Base-by-base conservation (phyloP, 2,888 invertebrate genomes). In the Epistrophe eligans region DNA sequence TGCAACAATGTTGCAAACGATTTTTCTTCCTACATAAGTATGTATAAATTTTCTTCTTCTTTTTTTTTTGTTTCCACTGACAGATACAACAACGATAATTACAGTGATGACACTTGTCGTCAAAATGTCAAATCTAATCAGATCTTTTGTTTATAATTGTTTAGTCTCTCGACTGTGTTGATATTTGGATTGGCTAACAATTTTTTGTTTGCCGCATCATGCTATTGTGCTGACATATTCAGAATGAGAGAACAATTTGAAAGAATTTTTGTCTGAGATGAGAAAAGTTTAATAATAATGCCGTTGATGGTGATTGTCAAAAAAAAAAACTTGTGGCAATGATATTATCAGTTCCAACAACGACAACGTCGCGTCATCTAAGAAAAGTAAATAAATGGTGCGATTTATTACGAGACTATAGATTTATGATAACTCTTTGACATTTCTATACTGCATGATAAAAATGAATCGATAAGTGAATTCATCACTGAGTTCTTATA, bases 91-190 rank as follows among this genome's bases (percentile, higher is more conserved):
- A 35, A 38, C 9, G 24, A 62, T 60, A 60, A 58, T 70, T 62
- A 52, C 70, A 70, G 60, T 70, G 35, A 84, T 84, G 84, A 80
- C 71, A 84, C 70, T 79, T 79, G 58, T 76, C 81, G 70, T 28
- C 57, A 32, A 71, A 64, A 48, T 82, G 81, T 70, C 79, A 62
- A 74, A 62, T 70, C n/a, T 45, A 80, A 74, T 80, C 50, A 67
- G 17, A 66, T 66, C 48, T 50, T 57, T 11, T 1, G 15, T 52
- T 52, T 28, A 6, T 55, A 32, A 32, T 55, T 55, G 32, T 55
- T 8, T 55, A 28, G 13, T 55, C 24, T 52, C 8, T 28, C 15
- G 52, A 17, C 28, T 57, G 40, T 57, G 40, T 40, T 40, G 15
- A 60, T 38, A 3, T 17, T 38, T 19, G 50, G 72, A 6, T 71